Percentiles rank a stretch among this genome's conserved stretches.
phyloP scores from a whole-genome alignment of 2,888 invertebrate genomes.

The Calameuta pallipes region DNA sequence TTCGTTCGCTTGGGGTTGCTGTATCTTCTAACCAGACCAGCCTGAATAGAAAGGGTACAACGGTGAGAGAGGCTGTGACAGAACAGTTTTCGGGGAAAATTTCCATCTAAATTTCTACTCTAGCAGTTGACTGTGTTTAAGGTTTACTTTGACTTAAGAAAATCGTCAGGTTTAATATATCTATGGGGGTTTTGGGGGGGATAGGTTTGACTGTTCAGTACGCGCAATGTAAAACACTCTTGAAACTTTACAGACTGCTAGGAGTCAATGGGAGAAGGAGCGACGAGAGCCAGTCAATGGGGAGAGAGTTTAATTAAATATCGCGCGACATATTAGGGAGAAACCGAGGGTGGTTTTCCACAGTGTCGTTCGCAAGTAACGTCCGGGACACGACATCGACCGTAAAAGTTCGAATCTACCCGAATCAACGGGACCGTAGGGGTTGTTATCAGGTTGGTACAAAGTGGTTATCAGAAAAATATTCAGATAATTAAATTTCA shows the following conservation, averaged over 20 bases:
- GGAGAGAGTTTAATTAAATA: constrained; percentile 57
- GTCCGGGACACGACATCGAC: constrained; percentile 29
- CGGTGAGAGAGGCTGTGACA: constrained; percentile 17
- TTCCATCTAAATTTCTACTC: neutral
- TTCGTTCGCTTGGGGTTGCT: constrained; percentile 33
- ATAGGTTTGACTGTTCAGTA: neutral
- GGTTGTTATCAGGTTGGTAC: neutral
- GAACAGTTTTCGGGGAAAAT: neutral
- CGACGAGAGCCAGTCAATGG: constrained; percentile 20
- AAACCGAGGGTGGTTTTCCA: constrained; percentile 20
- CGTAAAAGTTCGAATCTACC: constrained; percentile 7
- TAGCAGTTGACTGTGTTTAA: neutral
- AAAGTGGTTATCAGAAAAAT: neutral
- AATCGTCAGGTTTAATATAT: neutral
- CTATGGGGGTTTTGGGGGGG: neutral
- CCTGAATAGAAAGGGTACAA: constrained; percentile 27
- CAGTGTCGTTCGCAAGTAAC: constrained; percentile 41
- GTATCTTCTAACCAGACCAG: neutral
- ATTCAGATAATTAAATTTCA: neutral
- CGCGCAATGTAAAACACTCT: constrained; percentile 37
- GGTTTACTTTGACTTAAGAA: neutral
- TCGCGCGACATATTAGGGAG: constrained; percentile 54
- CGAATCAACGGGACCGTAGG: neutral
- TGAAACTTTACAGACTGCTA: constrained; percentile 54
- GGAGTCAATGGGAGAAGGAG: constrained; percentile 19